Percentiles rank a stretch among this genome's conserved stretches.
phyloP scores from a whole-genome alignment of 2,113 vertebrate species.

The Hypocryptadius cinnamomeus region DNA sequence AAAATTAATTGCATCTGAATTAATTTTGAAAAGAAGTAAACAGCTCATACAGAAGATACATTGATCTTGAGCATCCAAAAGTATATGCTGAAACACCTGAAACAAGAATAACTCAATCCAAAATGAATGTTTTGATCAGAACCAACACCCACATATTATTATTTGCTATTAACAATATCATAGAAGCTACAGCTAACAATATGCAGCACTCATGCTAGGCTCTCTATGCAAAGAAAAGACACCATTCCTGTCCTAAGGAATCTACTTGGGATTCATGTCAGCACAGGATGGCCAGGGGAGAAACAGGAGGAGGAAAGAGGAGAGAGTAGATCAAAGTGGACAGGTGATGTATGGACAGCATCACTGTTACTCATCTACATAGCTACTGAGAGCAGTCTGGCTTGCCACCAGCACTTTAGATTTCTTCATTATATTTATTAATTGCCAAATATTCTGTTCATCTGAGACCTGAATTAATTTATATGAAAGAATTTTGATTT shows the following conservation, averaged over 20 bases:
- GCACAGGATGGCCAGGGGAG: neutral
- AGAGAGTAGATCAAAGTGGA: neutral
- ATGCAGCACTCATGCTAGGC: neutral
- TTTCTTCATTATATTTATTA: neutral
- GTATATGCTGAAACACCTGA: neutral
- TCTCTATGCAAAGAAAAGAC: neutral
- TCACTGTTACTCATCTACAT: neutral
- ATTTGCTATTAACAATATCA: neutral
- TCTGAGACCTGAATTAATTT: neutral
- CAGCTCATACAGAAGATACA: neutral
- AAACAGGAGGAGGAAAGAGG: neutral
- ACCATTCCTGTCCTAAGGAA: neutral
- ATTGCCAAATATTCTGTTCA: neutral
- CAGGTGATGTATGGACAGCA: neutral
- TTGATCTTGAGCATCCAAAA: neutral
- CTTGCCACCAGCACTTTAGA: neutral
- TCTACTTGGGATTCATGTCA: neutral
- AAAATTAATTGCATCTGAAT: neutral
- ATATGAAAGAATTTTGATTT: neutral
- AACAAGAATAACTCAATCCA: neutral
- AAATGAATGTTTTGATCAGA: slow-evolving; percentile 12
- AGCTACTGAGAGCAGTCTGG: neutral
- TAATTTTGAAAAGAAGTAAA: neutral
- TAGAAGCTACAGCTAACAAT: neutral
- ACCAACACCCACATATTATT: neutral